Conservation (phyloP, 2,888 invertebrate genomes). For the Papilio elwesi region DNA sequence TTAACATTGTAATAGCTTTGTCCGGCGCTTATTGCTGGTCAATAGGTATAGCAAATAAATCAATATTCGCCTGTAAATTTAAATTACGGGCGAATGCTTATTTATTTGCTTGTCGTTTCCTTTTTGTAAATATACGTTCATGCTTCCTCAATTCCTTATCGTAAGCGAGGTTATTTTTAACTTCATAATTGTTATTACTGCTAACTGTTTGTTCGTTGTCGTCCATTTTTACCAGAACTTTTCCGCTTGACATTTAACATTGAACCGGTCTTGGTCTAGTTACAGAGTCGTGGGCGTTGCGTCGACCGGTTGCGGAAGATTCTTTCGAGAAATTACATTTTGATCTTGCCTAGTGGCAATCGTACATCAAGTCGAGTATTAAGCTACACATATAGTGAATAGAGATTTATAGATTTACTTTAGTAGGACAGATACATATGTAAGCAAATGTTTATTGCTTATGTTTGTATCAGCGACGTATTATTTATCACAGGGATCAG, state of each 20-base stretch:
- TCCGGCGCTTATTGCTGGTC: too few relatives aligned
- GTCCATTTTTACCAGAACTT: constrained; percentile 2
- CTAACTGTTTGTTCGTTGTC: constrained; percentile 9
- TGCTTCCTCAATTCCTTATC: not conserved
- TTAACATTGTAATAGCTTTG: too few relatives aligned
- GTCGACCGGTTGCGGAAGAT: constrained; percentile 37
- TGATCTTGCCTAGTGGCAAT: too few relatives aligned
- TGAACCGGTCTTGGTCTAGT: constrained; percentile 12
- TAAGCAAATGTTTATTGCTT: too few relatives aligned
- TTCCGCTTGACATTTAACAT: constrained; percentile 18
- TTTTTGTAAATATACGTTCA: not conserved
- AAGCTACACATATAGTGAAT: too few relatives aligned
- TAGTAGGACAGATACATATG: too few relatives aligned
- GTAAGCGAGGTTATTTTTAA: not conserved
- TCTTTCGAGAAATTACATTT: not conserved
- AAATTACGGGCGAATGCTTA: not conserved
- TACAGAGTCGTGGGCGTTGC: not conserved
- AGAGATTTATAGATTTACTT: too few relatives aligned
- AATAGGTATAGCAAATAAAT: too few relatives aligned
- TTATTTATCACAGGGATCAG: too few relatives aligned
- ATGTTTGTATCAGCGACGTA: too few relatives aligned
- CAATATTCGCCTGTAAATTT: not conserved
- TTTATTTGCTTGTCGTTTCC: not conserved
- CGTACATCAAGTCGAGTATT: too few relatives aligned
- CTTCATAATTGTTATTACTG: not conserved